phyloP scores from a whole-genome alignment of 53 echinoderm and acorn worm genomes.

The Stichopus horrens region DNA sequence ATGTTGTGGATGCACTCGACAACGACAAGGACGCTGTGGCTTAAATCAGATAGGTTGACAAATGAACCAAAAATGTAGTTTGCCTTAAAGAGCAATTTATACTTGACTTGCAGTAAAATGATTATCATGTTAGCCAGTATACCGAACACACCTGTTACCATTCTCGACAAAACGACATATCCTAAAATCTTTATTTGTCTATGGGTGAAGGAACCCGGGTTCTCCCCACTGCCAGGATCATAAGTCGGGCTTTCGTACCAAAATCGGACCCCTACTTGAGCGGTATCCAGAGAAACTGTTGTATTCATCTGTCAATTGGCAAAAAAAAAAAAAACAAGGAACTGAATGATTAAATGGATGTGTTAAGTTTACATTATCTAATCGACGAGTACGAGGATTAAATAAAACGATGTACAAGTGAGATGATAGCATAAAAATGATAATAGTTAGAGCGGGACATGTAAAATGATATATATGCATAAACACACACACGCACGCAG shows the following conservation, averaged over 20 bases:
- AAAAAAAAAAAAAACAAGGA: not conserved
- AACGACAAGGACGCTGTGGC: too few relatives aligned
- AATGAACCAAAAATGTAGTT: not conserved
- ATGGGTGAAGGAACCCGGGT: too few relatives aligned
- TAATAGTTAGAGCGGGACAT: too few relatives aligned
- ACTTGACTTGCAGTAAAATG: not conserved
- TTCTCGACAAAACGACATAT: not conserved
- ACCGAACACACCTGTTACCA: not conserved
- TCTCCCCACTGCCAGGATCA: not conserved
- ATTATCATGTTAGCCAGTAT: not conserved
- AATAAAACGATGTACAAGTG: too few relatives aligned
- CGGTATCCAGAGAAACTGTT: not conserved
- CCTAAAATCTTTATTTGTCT: not conserved
- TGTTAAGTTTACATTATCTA: too few relatives aligned
- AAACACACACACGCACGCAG: too few relatives aligned
- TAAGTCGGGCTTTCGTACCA: not conserved
- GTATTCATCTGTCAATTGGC: not conserved
- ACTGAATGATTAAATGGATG: too few relatives aligned
- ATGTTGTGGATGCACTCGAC: too few relatives aligned
- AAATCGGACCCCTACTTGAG: not conserved
- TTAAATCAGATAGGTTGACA: not conserved
- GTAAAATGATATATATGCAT: too few relatives aligned
- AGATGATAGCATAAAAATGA: too few relatives aligned
- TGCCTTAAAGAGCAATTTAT: not conserved
- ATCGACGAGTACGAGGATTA: too few relatives aligned